Base-by-base conservation (phyloP, 1,140 invertebrate species). In the Papilio xuthus region DNA sequence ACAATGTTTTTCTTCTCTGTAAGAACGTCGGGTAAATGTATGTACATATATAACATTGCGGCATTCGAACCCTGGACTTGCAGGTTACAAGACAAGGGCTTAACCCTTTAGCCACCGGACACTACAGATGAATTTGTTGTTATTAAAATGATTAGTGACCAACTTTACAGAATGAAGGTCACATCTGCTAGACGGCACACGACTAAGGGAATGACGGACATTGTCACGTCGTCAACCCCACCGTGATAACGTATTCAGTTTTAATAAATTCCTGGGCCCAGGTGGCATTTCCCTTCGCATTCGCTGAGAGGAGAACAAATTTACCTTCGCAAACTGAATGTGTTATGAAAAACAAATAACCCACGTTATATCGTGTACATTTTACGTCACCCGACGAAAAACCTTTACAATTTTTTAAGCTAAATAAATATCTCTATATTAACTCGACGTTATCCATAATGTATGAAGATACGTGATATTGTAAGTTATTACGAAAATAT, bases 311-410 rank as follows among this genome's bases (percentile, higher is more conserved):
- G 71, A 42, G 42, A 73, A 70, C 69, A 37, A 70, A 73, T 73
- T 73, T 73, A 44, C 71, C 13, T 73, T 73, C 4, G 15, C 71
- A 73, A 73, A 73, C 71, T 73, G 71, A 73, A 42, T 73, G 42
- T 47, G 32, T 72, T 72, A 44, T 42, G 42, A 50, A 73, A 73
- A 73, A 73, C 23, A 47, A 73, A 73, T 47, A 73, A 47, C 4
- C 71, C 9, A 47, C 41, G 37, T 23, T 41, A 47, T 20, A 1
- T 20, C 70, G 37, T 41, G 15, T 41, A 72, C 20, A 47, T 50
- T 44, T 47, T 73, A 20, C 20, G 71, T 44, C 71, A 42, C 42
- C 12, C 71, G 37, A 47, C 71, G 37, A 72, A 72, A 32, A 42
- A 20, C 69, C 41, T 71, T 41, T 28, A 28, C 23, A 67, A 67